phyloP scores from a whole-genome alignment of 2,113 vertebrate genomes.

The Silurus meridionalis region DNA sequence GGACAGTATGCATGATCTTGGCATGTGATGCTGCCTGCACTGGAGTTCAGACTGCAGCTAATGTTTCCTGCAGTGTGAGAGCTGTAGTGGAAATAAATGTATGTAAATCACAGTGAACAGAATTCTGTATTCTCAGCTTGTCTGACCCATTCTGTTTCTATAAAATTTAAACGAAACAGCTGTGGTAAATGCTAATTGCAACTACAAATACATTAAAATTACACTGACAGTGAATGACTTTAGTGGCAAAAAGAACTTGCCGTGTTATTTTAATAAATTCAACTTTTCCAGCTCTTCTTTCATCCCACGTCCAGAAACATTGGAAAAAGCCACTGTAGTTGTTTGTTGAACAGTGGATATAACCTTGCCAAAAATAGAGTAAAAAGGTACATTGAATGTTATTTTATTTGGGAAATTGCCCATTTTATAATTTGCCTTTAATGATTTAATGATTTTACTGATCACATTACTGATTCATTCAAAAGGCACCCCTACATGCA shows the following conservation, averaged over 20 bases:
- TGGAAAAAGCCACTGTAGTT: conserved; percentile 54
- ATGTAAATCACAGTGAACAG: neutral
- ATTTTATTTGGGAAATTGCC: neutral
- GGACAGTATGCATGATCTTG: conserved; percentile 50
- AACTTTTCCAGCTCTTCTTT: conserved; percentile 44
- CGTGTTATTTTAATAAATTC: conserved; percentile 41
- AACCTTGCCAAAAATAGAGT: conserved; percentile 30
- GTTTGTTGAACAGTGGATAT: conserved; percentile 48
- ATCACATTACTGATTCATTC: too few relatives aligned
- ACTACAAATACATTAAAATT: neutral
- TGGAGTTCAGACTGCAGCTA: conserved; percentile 49
- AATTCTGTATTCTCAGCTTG: neutral
- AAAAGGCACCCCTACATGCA: neutral
- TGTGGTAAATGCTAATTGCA: neutral
- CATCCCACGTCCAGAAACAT: conserved; percentile 52
- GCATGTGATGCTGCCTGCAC: conserved; percentile 44
- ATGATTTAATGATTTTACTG: too few relatives aligned
- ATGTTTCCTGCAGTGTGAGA: conserved; percentile 35
- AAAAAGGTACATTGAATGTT: neutral
- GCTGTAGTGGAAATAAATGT: conserved; percentile 32
- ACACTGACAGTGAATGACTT: neutral
- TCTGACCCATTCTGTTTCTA: neutral
- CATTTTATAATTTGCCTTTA: too few relatives aligned
- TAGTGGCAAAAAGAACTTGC: conserved; percentile 30
- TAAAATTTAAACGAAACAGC: neutral